A percentile compares a stretch with the other conserved stretches of the same genome.
Evolutionary conservation across 2,113 vertebrate genomes (phyloP).

Genomic region (Asarcornis scutulata): DNA sequence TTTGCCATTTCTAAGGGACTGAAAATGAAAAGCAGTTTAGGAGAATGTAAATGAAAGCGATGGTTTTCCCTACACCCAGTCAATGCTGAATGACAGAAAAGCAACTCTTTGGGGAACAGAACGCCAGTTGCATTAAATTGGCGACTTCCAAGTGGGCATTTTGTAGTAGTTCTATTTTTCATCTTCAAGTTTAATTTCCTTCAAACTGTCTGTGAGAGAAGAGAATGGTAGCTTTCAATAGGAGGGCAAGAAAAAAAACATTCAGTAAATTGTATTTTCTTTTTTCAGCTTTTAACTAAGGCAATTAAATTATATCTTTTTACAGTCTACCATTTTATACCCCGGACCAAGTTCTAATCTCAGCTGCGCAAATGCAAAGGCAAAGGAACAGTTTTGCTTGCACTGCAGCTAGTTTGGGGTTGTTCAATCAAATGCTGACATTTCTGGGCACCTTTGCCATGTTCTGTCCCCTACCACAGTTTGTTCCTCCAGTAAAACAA

Average conservation of each 20-base stretch:
- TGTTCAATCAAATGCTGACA: neutral
- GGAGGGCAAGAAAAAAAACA: neutral
- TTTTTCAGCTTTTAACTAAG: neutral
- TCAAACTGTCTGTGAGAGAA: neutral
- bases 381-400: neutral
- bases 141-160: neutral
- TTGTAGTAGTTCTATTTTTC: neutral
- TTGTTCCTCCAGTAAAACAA: neutral
- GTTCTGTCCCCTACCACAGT: neutral
- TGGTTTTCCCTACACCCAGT: neutral
- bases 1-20: neutral
- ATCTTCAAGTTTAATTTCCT: constrained; percentile 1
- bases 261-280: neutral
- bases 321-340: neutral
- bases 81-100: neutral
- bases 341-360: neutral
- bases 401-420: neutral
- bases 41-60: neutral
- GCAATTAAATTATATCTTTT: neutral
- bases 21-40: neutral
- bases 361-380: neutral
- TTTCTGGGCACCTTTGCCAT: neutral
- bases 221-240: neutral
- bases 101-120: neutral
- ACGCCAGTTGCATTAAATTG: neutral